Conservation (phyloP, 2,888 invertebrate species). For the Cordylochernes scorpioides region DNA sequence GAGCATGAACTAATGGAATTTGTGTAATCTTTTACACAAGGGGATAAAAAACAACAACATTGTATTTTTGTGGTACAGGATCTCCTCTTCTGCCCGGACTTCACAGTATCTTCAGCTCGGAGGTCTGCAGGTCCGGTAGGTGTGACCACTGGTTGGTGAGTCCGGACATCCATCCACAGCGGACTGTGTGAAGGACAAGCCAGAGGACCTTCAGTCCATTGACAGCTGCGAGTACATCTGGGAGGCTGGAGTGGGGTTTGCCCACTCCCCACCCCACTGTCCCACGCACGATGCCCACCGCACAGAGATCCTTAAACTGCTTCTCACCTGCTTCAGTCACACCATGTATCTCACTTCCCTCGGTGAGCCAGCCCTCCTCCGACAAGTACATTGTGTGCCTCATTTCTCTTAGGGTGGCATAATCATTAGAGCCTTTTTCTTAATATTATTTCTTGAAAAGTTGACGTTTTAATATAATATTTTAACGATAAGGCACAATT, state of each 20-base stretch:
- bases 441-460: too few relatives aligned
- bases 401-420: too few relatives aligned
- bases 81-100: conserved; percentile 90
- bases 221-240: conserved; percentile 99
- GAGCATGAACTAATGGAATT: too few relatives aligned
- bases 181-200: conserved; percentile 38
- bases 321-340: conserved; percentile 87
- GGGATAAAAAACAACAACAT: too few relatives aligned
- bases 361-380: conserved; percentile 28
- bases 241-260: conserved; percentile 99
- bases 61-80: conserved; percentile 35
- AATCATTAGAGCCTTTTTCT: too few relatives aligned
- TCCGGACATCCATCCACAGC: background rate
- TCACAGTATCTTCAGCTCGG: conserved; percentile 62
- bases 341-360: conserved; percentile 71
- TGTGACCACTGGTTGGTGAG: conserved; percentile 15
- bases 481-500: too few relatives aligned
- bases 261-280: conserved; percentile 55
- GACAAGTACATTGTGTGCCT: too few relatives aligned
- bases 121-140: conserved; percentile 66
- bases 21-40: too few relatives aligned
- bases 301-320: conserved; percentile 63
- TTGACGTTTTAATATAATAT: too few relatives aligned
- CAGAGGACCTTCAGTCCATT: conserved; percentile 74
- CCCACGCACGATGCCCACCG: conserved; percentile 57